A percentile compares a stretch with the other conserved stretches of the same genome.
These are phyloP conservation scores for Zosterops japonicus DNA, from an alignment of 2,113 vertebrate genomes.

Conservation along the genomic window DNA sequence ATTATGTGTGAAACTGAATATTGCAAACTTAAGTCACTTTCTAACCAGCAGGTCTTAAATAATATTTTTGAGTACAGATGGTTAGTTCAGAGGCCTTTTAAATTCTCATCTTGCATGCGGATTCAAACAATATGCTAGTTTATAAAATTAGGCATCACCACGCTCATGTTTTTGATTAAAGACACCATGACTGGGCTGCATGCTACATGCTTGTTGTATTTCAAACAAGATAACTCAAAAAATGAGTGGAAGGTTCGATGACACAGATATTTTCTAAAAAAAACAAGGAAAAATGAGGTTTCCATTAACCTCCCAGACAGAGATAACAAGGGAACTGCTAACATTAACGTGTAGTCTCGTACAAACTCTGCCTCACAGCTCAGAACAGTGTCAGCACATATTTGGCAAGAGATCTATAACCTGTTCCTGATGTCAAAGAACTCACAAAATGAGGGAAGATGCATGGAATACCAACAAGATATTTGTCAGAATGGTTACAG, in stretches of 20 bases:
- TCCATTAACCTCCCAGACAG: neutral
- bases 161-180: neutral
- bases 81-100: neutral
- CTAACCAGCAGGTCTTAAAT: neutral
- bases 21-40: neutral
- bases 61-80: neutral
- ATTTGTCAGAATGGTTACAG: neutral
- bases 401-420: neutral
- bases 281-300: neutral
- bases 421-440: neutral
- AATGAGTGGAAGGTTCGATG: neutral
- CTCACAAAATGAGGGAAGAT: neutral
- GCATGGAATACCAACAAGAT: neutral
- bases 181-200: neutral
- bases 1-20: neutral
- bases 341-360: rapidly evolving
- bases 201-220: neutral
- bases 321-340: neutral
- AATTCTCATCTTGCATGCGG: neutral
- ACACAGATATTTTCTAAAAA: neutral
- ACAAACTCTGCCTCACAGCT: neutral
- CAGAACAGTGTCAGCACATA: neutral
- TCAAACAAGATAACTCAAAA: neutral
- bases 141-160: neutral
- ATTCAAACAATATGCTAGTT: neutral